Evolutionary conservation across 2,888 invertebrate species (phyloP), one percentile per base, ranked within the genome.

Genomic region (Sinhomidia bicolor): DNA sequence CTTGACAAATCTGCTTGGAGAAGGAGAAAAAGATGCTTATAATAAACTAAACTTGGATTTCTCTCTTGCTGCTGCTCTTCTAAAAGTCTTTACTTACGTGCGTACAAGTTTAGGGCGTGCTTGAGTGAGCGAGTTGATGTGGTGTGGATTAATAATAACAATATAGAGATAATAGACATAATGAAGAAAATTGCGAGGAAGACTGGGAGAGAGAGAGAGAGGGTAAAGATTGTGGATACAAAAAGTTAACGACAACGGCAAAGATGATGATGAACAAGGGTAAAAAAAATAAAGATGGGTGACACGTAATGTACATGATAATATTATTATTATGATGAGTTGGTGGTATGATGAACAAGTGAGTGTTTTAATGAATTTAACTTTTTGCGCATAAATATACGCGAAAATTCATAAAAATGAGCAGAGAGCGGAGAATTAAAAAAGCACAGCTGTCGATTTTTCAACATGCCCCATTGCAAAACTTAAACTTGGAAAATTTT

Each of bases 131-230:
- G 74, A 84, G 84, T 76, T 84, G 84, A 84, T 51, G 84, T 84
- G 84, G 84, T 76, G 84, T 44, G 76, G 84, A 84, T 84, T 84
- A 84, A 84, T 84, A 84, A 76, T 84, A 84, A 84, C 84, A 83
- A 83, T 74, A 57, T 74, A 83, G 71, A 57, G 71, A 83, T 74
- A 84, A 84, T 84, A 76, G 60, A 26, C 51, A 84, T 84, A 76
- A 84, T 84, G 74, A 84, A 84, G 84, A 84, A 84, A 84, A 84
- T 83, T 83, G 71, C 71, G 82, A 44, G 17, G 29, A n/a, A 41
- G 65, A 81, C 41, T 7, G 44, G 32, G 26, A 26, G 32, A 76
- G 71, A 78, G 78, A 79, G 57, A 54, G 71, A 78, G 79, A 57
- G 32, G 32, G 57, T 14, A 36, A 60, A 36, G 79, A 51, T 74